Evolutionary conservation across 2,797 vertebrate genomes (phyloP), one percentile per base, ranked within the genome.

Genomic region (Phoebastria nigripes): DNA sequence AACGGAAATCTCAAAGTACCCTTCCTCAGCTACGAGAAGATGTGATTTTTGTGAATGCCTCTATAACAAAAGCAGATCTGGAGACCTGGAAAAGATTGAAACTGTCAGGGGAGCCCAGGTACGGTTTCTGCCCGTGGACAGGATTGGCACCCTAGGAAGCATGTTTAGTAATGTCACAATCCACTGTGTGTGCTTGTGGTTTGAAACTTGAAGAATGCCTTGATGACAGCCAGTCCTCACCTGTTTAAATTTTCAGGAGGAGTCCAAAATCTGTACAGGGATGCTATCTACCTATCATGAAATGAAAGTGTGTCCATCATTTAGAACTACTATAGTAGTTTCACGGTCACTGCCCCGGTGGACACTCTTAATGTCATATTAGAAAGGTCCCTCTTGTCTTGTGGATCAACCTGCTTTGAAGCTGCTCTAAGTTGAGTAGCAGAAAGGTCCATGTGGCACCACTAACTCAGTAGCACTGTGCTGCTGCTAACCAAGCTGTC

Each of bases 61-160:
- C 98, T 89, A 98, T 99, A 96, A 99, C 99, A 87, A 98, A 98
- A 96, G 98, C 99, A 39, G 99, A 99, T 96, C 89, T 99, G 97
- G 98, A 99, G 97, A 99, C 98, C 20, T 99, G 99, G 99, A 98
- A 99, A 97, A 99, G 98, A 80, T 97, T 99, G 92, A 99, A 98
- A 97, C 98, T 99, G 91, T 98, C 97, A 90, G 98, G 98, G 91
- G 98, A 99, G 86, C 96, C 97, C 94, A 99, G 99, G 99, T 99
- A 98, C 14, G 95, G 22, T 97, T 84, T 69, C 61, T 91, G 82
- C 63, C 66, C 41, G 22, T 41, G 37, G 46, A 25, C 35, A 62
- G 47, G 73, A 63, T 72, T 95, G 74, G 17, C 58, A 46, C 5
- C 25, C 46, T 91, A 55, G n/a, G 58, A 80, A 82, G 82, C 93